Conservation (phyloP, 2,888 invertebrate species). For the Ectropis crepuscularia region DNA sequence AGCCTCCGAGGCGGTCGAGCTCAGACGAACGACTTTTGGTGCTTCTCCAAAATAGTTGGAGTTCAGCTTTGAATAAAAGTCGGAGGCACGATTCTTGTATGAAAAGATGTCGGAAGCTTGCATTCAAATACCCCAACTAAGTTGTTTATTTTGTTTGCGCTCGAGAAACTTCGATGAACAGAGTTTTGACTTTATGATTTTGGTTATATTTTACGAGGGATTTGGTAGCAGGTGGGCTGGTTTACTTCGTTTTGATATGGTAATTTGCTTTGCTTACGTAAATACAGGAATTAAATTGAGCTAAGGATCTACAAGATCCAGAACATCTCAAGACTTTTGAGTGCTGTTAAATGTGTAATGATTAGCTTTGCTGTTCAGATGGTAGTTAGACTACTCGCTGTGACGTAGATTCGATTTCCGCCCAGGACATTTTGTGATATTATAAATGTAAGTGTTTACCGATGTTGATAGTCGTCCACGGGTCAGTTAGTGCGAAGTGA, state of each 20-base stretch:
- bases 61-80: constrained; percentile 47
- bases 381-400: too few relatives aligned
- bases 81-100: constrained; percentile 49
- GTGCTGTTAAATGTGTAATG: not conserved
- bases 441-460: too few relatives aligned
- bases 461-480: too few relatives aligned
- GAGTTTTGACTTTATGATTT: constrained; percentile 25
- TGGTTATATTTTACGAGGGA: constrained; percentile 8
- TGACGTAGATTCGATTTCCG: too few relatives aligned
- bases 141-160: constrained; percentile 30
- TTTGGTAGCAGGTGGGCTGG: not conserved
- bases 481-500: too few relatives aligned
- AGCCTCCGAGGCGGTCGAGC: not conserved
- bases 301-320: not conserved
- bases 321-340: not conserved
- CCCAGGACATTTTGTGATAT: too few relatives aligned
- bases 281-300: not conserved
- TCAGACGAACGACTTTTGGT: constrained; percentile 39
- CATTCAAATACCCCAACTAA: constrained; percentile 39
- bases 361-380: too few relatives aligned
- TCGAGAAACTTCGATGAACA: constrained; percentile 25
- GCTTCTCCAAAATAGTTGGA: constrained; percentile 47
- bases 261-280: not conserved
- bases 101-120: constrained; percentile 37
- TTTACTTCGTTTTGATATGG: not conserved